Percentiles rank a stretch among this genome's conserved stretches.
These are phyloP conservation scores for Rhabdornis inornatus DNA, from an alignment of 2,113 vertebrate species.

Conservation along the genomic window DNA sequence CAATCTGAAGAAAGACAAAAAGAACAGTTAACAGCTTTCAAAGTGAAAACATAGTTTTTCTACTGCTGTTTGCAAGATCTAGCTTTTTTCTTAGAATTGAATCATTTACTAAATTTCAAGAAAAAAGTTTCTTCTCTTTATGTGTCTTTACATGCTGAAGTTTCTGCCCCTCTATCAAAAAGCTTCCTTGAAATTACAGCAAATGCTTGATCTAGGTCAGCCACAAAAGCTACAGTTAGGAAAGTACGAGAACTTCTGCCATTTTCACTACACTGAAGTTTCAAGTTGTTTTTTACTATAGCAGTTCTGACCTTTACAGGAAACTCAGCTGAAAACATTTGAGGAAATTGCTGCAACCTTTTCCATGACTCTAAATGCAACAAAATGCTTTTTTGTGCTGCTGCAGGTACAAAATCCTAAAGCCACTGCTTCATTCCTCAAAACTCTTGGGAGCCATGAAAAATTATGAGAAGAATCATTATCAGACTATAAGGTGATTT, in stretches of 20 bases:
- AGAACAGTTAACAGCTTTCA: not conserved
- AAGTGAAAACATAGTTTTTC: not conserved
- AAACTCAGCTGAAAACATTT: slow-evolving; percentile 30
- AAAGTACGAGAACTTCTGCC: not conserved
- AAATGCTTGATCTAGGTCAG: not conserved
- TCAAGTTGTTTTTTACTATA: slow-evolving; percentile 23
- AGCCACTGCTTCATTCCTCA: slow-evolving; percentile 38
- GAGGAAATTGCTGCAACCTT: slow-evolving; percentile 52
- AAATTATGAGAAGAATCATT: slow-evolving; percentile 21
- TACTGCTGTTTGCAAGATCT: not conserved
- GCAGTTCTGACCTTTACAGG: slow-evolving; percentile 11
- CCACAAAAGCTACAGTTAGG: not conserved
- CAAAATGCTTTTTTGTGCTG: slow-evolving; percentile 7
- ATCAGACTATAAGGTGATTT: slow-evolving; percentile 12
- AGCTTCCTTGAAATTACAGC: not conserved
- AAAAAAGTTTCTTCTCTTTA: not conserved
- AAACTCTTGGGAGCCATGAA: slow-evolving; percentile 36
- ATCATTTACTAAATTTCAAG: not conserved
- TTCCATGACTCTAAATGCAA: slow-evolving; percentile 16
- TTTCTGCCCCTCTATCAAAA: not conserved
- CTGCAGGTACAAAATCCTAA: slow-evolving; percentile 33
- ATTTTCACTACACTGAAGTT: not conserved
- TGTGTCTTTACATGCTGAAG: not conserved
- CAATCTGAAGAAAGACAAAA: not conserved
- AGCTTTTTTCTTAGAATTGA: not conserved